phyloP scores from a whole-genome alignment of 2,113 vertebrate genomes.

The Leucoraja erinaceus region DNA sequence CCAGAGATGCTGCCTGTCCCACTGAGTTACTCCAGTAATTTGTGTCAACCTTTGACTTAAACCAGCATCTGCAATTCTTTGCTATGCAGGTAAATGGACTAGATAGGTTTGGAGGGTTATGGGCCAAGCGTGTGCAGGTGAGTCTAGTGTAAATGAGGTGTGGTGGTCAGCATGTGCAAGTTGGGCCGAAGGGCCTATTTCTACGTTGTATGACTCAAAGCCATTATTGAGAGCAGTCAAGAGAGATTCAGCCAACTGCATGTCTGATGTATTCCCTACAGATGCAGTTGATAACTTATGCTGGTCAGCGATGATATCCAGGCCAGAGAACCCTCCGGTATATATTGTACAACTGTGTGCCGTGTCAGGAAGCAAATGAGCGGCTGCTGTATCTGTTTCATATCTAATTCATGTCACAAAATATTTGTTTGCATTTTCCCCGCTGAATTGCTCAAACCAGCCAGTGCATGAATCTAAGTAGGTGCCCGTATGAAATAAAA shows the following conservation, averaged over 20 bases:
- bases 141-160: too few relatives aligned
- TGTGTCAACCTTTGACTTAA: too few relatives aligned
- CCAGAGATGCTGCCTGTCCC: too few relatives aligned
- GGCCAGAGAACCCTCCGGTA: not conserved
- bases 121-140: too few relatives aligned
- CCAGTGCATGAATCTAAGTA: not conserved
- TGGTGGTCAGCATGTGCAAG: too few relatives aligned
- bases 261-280: not conserved
- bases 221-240: not conserved
- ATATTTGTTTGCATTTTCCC: not conserved
- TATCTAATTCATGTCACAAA: not conserved
- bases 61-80: too few relatives aligned
- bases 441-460: not conserved
- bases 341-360: not conserved
- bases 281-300: not conserved
- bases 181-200: too few relatives aligned
- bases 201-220: too few relatives aligned
- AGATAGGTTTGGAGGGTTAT: too few relatives aligned
- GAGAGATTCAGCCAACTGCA: not conserved
- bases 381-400: not conserved
- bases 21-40: too few relatives aligned
- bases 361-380: not conserved
- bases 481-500: not conserved
- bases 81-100: too few relatives aligned
- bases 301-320: not conserved